Conservation (phyloP, 2,888 invertebrate genomes). For the Meandrusa payeni region DNA sequence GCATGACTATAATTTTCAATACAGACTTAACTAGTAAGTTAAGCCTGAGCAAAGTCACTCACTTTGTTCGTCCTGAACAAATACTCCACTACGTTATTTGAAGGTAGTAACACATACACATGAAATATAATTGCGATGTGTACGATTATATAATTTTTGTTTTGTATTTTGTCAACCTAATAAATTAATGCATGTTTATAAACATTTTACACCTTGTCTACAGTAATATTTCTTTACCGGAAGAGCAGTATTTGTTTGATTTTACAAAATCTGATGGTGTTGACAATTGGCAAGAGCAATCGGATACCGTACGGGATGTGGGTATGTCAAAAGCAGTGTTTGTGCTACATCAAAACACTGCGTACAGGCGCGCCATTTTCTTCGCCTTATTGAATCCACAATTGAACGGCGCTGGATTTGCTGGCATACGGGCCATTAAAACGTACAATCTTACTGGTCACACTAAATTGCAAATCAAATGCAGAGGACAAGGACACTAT, state of each 20-base stretch:
- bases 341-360: conserved; percentile 79
- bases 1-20: no score
- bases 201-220: no score
- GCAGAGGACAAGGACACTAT: conserved; percentile 81
- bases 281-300: conserved; percentile 82
- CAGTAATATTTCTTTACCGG: conserved; percentile 40
- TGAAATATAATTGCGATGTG: no score
- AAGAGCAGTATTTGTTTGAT: conserved; percentile 75
- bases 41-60: no score
- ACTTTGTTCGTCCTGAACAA: no score
- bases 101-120: no score
- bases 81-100: no score
- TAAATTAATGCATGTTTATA: no score
- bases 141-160: no score
- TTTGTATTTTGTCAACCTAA: no score
- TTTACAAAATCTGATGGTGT: conserved; percentile 76
- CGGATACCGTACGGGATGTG: conserved; percentile 83
- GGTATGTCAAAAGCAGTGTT: conserved; percentile 84
- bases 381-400: conserved; percentile 84
- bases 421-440: conserved; percentile 77
- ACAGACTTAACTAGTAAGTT: no score
- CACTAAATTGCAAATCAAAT: conserved; percentile 71
- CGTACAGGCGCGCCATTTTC: conserved; percentile 82
- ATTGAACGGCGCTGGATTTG: conserved; percentile 85
- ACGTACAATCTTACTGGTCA: conserved; percentile 72